These are phyloP conservation scores for Pseudeuparius sepicola DNA, from an alignment of 2,888 invertebrate genomes.

Conservation along the genomic window DNA sequence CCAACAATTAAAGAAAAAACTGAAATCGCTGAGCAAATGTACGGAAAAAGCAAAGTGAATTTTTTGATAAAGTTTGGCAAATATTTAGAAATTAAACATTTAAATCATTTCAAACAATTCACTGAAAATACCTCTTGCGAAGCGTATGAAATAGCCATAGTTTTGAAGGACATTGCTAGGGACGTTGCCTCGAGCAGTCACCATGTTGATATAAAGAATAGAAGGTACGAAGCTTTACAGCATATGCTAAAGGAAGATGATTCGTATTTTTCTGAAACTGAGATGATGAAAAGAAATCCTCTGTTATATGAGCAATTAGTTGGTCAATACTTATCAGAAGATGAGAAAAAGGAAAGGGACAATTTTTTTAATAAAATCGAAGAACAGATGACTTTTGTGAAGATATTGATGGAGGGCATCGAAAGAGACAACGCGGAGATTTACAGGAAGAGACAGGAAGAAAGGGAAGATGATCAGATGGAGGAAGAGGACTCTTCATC, in stretches of 20 bases:
- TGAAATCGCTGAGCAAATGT: constrained; percentile 53
- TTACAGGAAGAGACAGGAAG: constrained; percentile 50
- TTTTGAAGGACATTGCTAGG: constrained; percentile 51
- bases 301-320: constrained; percentile 81
- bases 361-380: constrained; percentile 41
- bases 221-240: constrained; percentile 73
- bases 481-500: constrained; percentile 34
- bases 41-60: constrained; percentile 52
- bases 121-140: constrained; percentile 29
- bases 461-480: constrained; percentile 46
- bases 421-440: constrained; percentile 60
- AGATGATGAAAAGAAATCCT: constrained; percentile 91
- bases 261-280: constrained; percentile 79
- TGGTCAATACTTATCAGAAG: constrained; percentile 72
- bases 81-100: constrained; percentile 55
- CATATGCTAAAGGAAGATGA: constrained; percentile 55
- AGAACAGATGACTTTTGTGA: constrained; percentile 55
- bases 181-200: constrained; percentile 40
- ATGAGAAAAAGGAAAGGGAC: constrained; percentile 59
- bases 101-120: constrained; percentile 55
- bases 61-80: constrained; percentile 74
- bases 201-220: constrained; percentile 55
- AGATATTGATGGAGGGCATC: constrained; percentile 70
- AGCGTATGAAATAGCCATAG: constrained; percentile 50
- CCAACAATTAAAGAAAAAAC: constrained; percentile 59